Base-by-base conservation (phyloP, 1,140 invertebrate species). In the Homarus americanus region DNA sequence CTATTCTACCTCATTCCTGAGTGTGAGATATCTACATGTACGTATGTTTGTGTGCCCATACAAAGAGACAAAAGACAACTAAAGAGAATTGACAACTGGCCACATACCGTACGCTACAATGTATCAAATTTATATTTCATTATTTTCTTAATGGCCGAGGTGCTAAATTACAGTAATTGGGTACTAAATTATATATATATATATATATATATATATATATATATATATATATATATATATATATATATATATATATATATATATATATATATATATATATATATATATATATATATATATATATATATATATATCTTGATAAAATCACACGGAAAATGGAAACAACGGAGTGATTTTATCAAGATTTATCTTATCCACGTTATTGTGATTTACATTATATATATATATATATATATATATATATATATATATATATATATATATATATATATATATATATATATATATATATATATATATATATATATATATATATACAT, bases 391-490 rank as follows among this genome's bases (percentile, higher is more conserved):
- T 49, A 7, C 12, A 49, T 49, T 4, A 49, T 78, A 38, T 78
- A 78, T 38, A 38, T 36, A 78, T 9, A 38, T 0, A 9, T 38
- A 36, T 38, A 78, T 38, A 49, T 9, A 78, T 38, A 12, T 38
- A 38, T 32, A 1, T 78, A 38, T 38, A 78, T 32, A 36, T 78
- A 38, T 0, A 36, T 32, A n/a, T 32, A 78, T 17, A 38, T 78
- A 72, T 72, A 72, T 72, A 72, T 72, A 72, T 72, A 72, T 72
- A 72, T n/a, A 72, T 24, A 72, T 36, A 28, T 44, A 49, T 36
- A 58, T 24, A 58, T 36, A 82, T 34, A 82, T 82, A 82, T 28
- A 82, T n/a, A n/a, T 3, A 44, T 79, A 79, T 3, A 79, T 40
- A 40, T 3, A 79, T 40, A 40, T 44, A 79, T 79, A 41, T 24